Base-by-base conservation (phyloP, 2,113 vertebrate genomes). In the Pycnonotus jocosus region DNA sequence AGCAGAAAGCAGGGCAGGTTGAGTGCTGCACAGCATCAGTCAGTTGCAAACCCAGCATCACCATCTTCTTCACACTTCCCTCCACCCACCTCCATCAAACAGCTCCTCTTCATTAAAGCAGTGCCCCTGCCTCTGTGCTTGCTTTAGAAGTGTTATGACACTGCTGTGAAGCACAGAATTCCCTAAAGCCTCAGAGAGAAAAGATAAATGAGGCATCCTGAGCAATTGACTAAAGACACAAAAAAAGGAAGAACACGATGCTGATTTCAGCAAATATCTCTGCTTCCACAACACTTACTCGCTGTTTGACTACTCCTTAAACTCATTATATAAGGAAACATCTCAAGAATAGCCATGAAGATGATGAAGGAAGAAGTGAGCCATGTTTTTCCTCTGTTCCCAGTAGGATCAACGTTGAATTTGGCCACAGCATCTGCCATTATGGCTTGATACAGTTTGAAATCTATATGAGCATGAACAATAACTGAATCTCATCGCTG, bases 121-220 rank as follows among this genome's bases (percentile, higher is more conserved):
- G 37, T 91, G 87, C 54, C 70, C 68, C 79, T 89, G 87, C 90
- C 88, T 91, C 84, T 68, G 35, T 74, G 72, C 84, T 94, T 77
- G 44, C 86, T 92, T 97, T 93, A 96, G 90, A 93, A 95, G 82
- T 96, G 90, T 94, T 92, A 88, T 91, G 85, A 93, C 87, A 92
- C 83, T 69, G 87, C 88, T 95, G 92, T 86, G 95, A 96, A 93
- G 88, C 28, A 51, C 47, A 96, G 89, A 92, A 89, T 81, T 96
- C 86, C 89, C 89, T 94, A 47, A 90, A 93, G 81, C 88, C 51
- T 89, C 40, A 53, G 51, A 84, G 79, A 84, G 76, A 78, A 93
- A 94, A 90, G 87, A 84, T 86, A 95, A 89, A 92, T 88, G 88
- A 93, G 37, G 50, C 81, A 91, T 90, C 83, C 79, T 74, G 62